Evolutionary conservation across 2,888 invertebrate species (phyloP).

Genomic region (Eurois occulta): DNA sequence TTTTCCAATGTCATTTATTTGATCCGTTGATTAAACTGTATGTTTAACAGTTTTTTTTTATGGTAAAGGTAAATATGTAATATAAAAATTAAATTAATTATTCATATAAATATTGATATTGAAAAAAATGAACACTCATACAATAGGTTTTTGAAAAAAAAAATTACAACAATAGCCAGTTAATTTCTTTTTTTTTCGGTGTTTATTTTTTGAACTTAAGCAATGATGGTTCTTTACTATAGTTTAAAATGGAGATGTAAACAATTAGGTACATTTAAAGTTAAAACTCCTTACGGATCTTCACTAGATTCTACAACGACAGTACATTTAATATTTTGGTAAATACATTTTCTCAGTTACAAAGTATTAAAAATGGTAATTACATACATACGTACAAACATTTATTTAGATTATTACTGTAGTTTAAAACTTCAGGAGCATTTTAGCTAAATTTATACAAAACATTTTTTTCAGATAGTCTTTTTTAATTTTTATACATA

Average conservation of each 20-base stretch:
- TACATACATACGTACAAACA: constrained; percentile 73
- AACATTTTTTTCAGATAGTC: not conserved
- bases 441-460: constrained; percentile 14
- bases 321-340: constrained; percentile 72
- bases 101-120: not conserved
- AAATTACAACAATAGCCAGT: not conserved
- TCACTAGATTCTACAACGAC: constrained; percentile 62
- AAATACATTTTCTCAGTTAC: constrained; percentile 67
- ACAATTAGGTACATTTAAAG: constrained; percentile 29
- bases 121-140: not conserved
- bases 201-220: not conserved
- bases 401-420: constrained; percentile 65
- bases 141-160: no score
- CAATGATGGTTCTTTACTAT: not conserved
- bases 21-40: not conserved
- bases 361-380: constrained; percentile 70
- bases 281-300: constrained; percentile 30
- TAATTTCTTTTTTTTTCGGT: not conserved
- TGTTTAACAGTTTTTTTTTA: not conserved
- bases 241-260: constrained; percentile 35
- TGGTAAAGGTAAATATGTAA: not conserved
- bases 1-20: not conserved
- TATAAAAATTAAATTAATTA: not conserved
- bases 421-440: constrained; percentile 45
- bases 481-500: not conserved